These are phyloP conservation scores for Drosophila sucinea DNA, from an alignment of 1,140 invertebrate species.

Conservation along the genomic window DNA sequence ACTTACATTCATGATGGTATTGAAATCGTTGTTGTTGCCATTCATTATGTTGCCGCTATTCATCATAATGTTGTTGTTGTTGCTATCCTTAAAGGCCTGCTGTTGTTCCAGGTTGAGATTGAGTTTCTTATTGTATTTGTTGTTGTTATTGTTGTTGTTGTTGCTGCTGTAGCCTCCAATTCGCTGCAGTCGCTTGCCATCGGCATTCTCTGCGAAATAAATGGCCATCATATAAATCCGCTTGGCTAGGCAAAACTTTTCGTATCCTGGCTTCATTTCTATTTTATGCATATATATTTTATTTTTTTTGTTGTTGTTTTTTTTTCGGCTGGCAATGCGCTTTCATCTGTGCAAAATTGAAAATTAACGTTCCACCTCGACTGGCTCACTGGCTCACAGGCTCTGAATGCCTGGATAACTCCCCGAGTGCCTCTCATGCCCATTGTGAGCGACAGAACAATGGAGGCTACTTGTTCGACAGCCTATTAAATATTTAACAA, in stretches of 20 bases:
- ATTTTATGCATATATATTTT: slow-evolving; percentile 48
- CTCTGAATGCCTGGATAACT: slow-evolving; percentile 29
- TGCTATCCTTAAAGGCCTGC: slow-evolving; percentile 79
- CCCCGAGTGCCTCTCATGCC: slow-evolving; percentile 41
- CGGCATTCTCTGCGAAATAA: slow-evolving; percentile 84
- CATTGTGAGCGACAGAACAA: slow-evolving; percentile 50
- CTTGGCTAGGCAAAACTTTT: slow-evolving; percentile 57
- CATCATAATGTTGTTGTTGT: slow-evolving; percentile 81
- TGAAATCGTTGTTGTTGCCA: slow-evolving; percentile 80
- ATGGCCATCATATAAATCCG: slow-evolving; percentile 63
- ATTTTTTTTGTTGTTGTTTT: slow-evolving; percentile 19
- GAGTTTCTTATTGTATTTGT: slow-evolving; percentile 88
- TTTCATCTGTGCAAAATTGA: slow-evolving; percentile 70
- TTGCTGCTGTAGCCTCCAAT: slow-evolving; percentile 86
- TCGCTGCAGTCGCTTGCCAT: slow-evolving; percentile 86
- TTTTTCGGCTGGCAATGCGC: slow-evolving; percentile 43
- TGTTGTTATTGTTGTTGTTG: slow-evolving; percentile 88
- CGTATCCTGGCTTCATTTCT: slow-evolving; percentile 41
- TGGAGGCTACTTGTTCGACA: slow-evolving; percentile 53
- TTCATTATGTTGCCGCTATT: slow-evolving; percentile 73
- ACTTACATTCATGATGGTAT: slow-evolving; percentile 83
- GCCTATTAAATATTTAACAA: slow-evolving; percentile 72
- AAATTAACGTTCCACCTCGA: slow-evolving; percentile 66
- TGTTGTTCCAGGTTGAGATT: slow-evolving; percentile 84
- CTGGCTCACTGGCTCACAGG: slow-evolving; percentile 20